A percentile compares a stretch with the other conserved stretches of the same genome.
Evolutionary conservation across 2,113 vertebrate genomes (phyloP).

Genomic region (Catharus fuscescens): DNA sequence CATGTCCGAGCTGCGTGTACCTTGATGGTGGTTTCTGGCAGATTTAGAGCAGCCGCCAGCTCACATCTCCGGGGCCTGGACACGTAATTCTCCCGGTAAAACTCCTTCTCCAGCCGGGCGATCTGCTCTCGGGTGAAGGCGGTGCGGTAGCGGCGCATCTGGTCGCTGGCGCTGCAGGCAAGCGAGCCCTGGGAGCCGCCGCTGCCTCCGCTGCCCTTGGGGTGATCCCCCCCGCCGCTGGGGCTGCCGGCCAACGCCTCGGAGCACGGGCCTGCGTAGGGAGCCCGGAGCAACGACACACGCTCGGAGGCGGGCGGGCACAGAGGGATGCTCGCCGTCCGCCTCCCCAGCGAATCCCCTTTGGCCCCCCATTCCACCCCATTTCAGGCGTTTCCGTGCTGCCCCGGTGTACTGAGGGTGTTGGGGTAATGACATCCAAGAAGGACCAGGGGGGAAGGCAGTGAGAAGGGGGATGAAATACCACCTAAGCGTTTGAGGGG

Average conservation of each 20-base stretch:
- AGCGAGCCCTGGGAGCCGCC: conserved; percentile 82
- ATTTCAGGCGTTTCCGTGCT: too few species aligned
- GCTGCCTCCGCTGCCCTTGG: conserved; percentile 78
- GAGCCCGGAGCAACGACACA: conserved; percentile 50
- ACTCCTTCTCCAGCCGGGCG: conserved; percentile 94
- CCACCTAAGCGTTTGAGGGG: neutral
- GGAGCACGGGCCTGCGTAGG: conserved; percentile 70
- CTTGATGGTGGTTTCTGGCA: conserved; percentile 99
- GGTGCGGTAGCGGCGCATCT: conserved; percentile 96
- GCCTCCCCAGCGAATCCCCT: neutral
- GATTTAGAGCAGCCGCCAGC: conserved; percentile 92
- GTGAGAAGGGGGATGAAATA: neutral
- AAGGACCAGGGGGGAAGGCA: too few species aligned
- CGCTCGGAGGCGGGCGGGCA: neutral
- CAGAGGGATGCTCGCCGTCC: neutral
- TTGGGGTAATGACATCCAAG: neutral
- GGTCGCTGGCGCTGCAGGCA: conserved; percentile 89
- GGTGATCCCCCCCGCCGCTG: conserved; percentile 74
- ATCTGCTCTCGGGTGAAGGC: conserved; percentile 98
- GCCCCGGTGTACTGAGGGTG: neutral
- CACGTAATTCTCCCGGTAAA: conserved; percentile 98
- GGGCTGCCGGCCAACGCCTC: conserved; percentile 74
- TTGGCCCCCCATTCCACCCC: neutral
- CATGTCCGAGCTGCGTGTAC: conserved; percentile 68
- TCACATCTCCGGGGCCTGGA: conserved; percentile 96